Base-by-base conservation (phyloP, 2,888 invertebrate genomes). In the Oasisia sp. region DNA sequence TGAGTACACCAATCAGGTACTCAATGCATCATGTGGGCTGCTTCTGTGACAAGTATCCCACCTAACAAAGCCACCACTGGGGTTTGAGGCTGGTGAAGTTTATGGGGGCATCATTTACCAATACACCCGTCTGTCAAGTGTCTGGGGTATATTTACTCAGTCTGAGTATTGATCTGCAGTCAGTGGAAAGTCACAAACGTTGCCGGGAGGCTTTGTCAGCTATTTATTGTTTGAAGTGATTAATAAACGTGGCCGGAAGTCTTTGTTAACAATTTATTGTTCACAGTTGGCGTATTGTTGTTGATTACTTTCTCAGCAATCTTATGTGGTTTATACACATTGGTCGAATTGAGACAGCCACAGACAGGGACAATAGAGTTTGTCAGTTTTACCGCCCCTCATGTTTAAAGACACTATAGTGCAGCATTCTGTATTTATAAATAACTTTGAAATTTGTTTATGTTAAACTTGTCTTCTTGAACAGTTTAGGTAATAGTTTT, bases 71-170 rank as follows among this genome's bases (percentile, higher is more conserved):
- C 74, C 56, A 74, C 19, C 74, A 74, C 74, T 74, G 19, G 74
- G 74, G 14, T 74, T 74, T 74, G n/a, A 74, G 74, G 27, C n/a
- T 19, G 27, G 19, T 74, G 74, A 74, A 74, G 27, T 74, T 14
- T 74, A 74, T 74, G 74, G 74, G 74, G 74, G 27, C 74, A 74
- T 74, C n/a, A 74, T 74, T 74, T 74, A 74, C 74, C 74, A 74
- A 74, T 74, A 74, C 74, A 4, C 74, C 74, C 7, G 74, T 74
- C 74, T 74, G 74, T 74, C 74, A 74, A 74, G 74, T 74, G 74
- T 74, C n/a, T 27, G 74, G 3, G n/a, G n/a, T 19, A n/a, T 74
- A 27, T 74, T 74, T 74, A n/a, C n/a, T 74, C 74, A 74, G 74
- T 74, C 74, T 74, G 5, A 74, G 19, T 74, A n/a, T 50, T 74